Evolutionary conservation across 2,113 vertebrate species (phyloP).

Genomic region (Puntigrus tetrazona): DNA sequence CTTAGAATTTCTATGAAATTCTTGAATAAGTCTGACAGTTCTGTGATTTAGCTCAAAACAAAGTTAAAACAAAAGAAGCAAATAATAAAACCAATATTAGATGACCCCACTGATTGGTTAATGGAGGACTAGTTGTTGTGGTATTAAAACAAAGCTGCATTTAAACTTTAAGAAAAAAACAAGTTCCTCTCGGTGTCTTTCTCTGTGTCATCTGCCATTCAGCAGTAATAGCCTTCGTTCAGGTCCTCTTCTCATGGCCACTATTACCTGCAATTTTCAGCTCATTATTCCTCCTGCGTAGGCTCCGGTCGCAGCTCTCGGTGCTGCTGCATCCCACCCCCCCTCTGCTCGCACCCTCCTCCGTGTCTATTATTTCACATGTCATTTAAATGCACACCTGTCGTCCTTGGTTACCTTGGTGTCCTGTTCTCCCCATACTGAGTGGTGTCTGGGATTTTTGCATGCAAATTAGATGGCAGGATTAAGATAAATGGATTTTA

Average conservation of each 20-base stretch:
- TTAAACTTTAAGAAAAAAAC: not conserved
- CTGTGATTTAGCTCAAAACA: not conserved
- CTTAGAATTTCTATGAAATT: too few species aligned
- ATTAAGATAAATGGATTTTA: constrained; percentile 45
- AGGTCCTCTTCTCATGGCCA: constrained; percentile 20
- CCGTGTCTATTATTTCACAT: constrained; percentile 50
- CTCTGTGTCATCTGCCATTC: constrained; percentile 1
- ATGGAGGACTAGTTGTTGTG: not conserved
- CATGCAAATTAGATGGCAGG: constrained; percentile 49
- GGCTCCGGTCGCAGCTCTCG: constrained; percentile 1
- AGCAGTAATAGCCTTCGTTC: constrained; percentile 2
- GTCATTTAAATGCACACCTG: constrained; percentile 58
- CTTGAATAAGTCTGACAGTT: not conserved
- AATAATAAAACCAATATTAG: not conserved
- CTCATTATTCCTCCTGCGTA: constrained; percentile 52
- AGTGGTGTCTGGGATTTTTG: constrained; percentile 43
- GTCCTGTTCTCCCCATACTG: constrained; percentile 49
- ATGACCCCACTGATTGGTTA: not conserved
- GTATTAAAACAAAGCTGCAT: too few species aligned
- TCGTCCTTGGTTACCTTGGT: constrained; percentile 63
- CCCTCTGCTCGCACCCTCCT: constrained; percentile 11
- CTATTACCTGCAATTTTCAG: constrained; percentile 53
- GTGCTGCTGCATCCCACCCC: not conserved
- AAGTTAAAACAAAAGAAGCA: not conserved
- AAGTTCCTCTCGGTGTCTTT: not conserved